Evolutionary conservation across 2,113 vertebrate species (phyloP), one percentile per base, ranked within the genome.

Genomic region (Collichthys lucidus): DNA sequence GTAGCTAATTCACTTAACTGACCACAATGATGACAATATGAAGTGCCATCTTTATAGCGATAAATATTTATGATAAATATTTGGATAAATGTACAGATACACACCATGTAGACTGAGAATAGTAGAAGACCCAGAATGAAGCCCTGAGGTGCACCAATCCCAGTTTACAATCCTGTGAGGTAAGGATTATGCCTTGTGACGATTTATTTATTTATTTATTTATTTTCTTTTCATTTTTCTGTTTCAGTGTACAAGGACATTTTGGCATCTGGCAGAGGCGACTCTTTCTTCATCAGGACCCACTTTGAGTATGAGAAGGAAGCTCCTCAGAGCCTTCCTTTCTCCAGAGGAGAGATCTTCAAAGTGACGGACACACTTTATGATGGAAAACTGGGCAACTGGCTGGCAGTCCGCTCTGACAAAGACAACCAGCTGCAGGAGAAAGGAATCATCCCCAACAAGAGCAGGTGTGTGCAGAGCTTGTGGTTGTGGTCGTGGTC

Each of bases 301-400:
- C 98, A 99, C 91, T 99, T 99, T 81, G 98, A 99, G 55, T 98
- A 96, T 75, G 98, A 99, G 82, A 99, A 97, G 89, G 98, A 99
- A 80, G 92, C 94, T 10, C 95, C 96, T 0, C 98, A 98, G 92
- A 96, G 98, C 84, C 94, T 99, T 81, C 93, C 96, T 5, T 99
- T 99, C 89, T 93, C 93, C 80, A 92, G 97, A 77, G 98, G 98
- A 0, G 96, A 99, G 72, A 94, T 99, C 86, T 98, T 99, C 84
- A 97, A 98, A 75, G 98, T 99, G 76, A 96, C 98, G 0, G 98
- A 99, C 92, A 99, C 98, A 0, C 94, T 99, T 2, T 99, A 99
- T 11, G 97, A 99, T 1, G 98, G 98, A 70, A 99, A 99, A 84
- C 93, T 99, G 82, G 98, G 98, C 62, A 97, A 96, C 92, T 99